Conservation (phyloP, 2,888 invertebrate species). For the Caenorhabditis sp. region DNA sequence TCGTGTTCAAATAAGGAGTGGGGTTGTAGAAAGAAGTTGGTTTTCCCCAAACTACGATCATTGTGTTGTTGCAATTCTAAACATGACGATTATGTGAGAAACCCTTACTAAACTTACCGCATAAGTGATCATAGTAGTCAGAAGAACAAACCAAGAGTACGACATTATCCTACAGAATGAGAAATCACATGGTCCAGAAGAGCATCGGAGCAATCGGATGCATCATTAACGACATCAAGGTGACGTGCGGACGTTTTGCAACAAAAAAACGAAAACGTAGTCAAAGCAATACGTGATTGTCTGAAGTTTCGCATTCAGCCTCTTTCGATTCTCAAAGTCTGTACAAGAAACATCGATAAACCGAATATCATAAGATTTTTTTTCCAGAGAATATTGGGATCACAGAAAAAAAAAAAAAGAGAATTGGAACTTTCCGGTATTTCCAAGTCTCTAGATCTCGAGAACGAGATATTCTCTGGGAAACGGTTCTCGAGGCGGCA, state of each 20-base stretch:
- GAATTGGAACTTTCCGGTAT: too few species aligned
- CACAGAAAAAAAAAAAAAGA: too few species aligned
- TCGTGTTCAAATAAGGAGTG: slow-evolving; percentile 3
- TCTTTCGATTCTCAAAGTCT: too few species aligned
- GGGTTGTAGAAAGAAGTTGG: slow-evolving; percentile 22
- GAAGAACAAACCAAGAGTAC: background rate
- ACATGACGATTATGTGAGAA: background rate
- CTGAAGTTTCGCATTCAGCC: background rate
- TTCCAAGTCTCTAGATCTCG: too few species aligned
- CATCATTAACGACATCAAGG: slow-evolving; percentile 24
- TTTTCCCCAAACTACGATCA: slow-evolving; percentile 48
- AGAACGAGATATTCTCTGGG: too few species aligned
- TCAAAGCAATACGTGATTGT: too few species aligned
- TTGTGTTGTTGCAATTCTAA: slow-evolving; percentile 29
- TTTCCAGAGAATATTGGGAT: too few species aligned
- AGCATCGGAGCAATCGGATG: slow-evolving; percentile 11
- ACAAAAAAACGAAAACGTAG: background rate
- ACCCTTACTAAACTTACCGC: background rate
- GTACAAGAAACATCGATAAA: too few species aligned
- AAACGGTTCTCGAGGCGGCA: too few species aligned
- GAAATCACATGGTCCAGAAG: background rate
- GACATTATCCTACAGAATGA: background rate
- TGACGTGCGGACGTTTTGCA: slow-evolving; percentile 10
- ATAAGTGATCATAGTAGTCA: background rate
- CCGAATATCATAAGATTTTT: too few species aligned